Base-by-base conservation (phyloP, 2,113 vertebrate species). In the Sceloporus tristichus region DNA sequence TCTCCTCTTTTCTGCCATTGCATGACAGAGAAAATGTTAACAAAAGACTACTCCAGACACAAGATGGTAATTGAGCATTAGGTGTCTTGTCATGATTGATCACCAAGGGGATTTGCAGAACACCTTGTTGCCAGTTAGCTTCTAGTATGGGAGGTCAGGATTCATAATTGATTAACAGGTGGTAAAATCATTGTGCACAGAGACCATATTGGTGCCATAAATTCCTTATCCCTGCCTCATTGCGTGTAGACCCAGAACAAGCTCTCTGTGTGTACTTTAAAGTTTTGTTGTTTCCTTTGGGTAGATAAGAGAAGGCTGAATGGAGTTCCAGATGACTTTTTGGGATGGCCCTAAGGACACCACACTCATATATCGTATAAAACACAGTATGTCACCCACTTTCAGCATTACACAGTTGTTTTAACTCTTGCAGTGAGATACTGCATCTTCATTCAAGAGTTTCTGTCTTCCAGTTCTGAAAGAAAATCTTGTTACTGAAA, bases 91-190 rank as follows among this genome's bases (percentile, higher is more conserved):
- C 11, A 76, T 91, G 25, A 87, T 94, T 92, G 92, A 89, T 93
- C 80, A 75, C 87, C 75, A 71, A 27, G 2, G 84, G 85, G 62
- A 90, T 78, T 85, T 94, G 70, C 87, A 92, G 88, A 79, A 89
- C 87, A 81, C 89, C 93, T 89, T 65, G 66, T 87, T 91, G 90
- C 84, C 62, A 79, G 84, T 38, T 88, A 90, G 75, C 62, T 84
- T 92, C 77, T 83, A 81, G 86, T 66, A 89, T 79, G 90, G 91
- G 91, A 93, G 93, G 91, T 93, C 91, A 91, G 89, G 90, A 89
- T 94, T 95, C 88, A 85, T 93, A 91, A 94, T 93, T 95, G 92
- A 94, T 94, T 94, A 95, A 93, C 93, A 92, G 89, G 75, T 94
- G 4, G 0, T 93, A 90, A 92, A 92, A 83, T n/a, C 91, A 91